Base-by-base conservation (phyloP, 2,797 vertebrate species). In the Crax fasciolata region DNA sequence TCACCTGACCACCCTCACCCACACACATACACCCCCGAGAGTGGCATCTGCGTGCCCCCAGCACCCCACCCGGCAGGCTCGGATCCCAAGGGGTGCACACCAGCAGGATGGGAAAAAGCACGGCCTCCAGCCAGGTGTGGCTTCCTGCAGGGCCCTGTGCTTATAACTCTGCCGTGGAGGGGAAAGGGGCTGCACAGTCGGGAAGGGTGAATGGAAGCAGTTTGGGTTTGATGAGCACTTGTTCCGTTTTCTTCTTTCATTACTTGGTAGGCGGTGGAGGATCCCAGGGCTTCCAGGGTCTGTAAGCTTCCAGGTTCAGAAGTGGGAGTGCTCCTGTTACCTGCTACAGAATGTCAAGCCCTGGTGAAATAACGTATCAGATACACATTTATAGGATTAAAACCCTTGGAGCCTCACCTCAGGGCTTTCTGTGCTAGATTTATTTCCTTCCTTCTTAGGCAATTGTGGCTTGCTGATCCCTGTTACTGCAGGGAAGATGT, bases 171-270 rank as follows among this genome's bases (percentile, higher is more conserved):
- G 44, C 18, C 46, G 28, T 66, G 70, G 90, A 63, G 38, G n/a
- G 58, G 74, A 84, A 65, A 17, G 49, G 23, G 8, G 19, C 82
- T 2, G 0, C 21, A 27, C 35, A 35, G 46, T 38, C 21, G 19
- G 17, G 15, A 39, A 19, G 55, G 11, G n/a, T 62, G 38, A 52
- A 41, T 35, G 41, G 30, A 43, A 65, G 57, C 16, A n/a, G 43
- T 75, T 27, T 57, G 17, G 0, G 63, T 81, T 76, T 52, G 30
- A 6, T 72, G 7, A 61, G 11, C 21, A 6, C 62, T 17, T 44
- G 0, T 48, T 87, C 19, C 1, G 3, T 87, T 87, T 91, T 7
- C 55, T 66, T 43, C 25, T 6, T 25, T 0, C 0, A 32, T 68
- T 48, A 21, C 48, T 44, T 70, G 30, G 35, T 17, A 71, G 23